Conservation (phyloP, 2,888 invertebrate species). For the Seira musarum region DNA sequence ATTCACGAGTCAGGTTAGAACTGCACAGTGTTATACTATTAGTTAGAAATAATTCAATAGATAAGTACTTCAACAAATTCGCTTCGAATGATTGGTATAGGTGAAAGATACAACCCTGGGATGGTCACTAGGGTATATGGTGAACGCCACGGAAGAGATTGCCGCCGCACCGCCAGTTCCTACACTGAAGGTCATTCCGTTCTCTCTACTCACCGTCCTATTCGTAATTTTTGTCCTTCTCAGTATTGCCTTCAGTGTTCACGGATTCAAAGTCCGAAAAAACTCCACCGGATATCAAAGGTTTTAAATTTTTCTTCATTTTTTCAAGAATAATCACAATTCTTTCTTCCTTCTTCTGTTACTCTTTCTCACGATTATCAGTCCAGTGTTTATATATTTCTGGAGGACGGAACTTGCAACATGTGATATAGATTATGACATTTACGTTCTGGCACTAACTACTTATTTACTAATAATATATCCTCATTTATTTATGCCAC, state of each 20-base stretch:
- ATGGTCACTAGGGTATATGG: constrained; percentile 74
- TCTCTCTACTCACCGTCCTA: constrained; percentile 67
- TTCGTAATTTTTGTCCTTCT: constrained; percentile 67
- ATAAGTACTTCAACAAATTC: too few species aligned
- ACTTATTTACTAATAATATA: too few species aligned
- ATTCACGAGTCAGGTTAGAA: constrained; percentile 71
- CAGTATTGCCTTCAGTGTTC: constrained; percentile 64
- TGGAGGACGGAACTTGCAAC: background rate
- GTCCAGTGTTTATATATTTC: background rate
- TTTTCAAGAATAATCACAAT: too few species aligned
- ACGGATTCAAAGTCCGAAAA: constrained; percentile 65
- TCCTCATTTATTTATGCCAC: too few species aligned
- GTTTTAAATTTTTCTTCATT: too few species aligned
- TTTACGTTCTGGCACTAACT: too few species aligned
- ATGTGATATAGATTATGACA: background rate
- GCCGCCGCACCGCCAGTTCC: constrained; percentile 69
- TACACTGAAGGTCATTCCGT: constrained; percentile 62
- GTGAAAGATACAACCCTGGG: constrained; percentile 72
- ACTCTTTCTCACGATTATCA: background rate
- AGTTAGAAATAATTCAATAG: too few species aligned
- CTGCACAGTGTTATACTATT: too few species aligned
- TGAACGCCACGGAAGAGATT: constrained; percentile 73
- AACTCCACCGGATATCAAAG: constrained; percentile 63
- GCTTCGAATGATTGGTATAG: too few species aligned
- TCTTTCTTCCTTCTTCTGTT: constrained; percentile 5